Base-by-base conservation (phyloP, 2,113 vertebrate genomes). In the Psammodynastes pulverulentus region DNA sequence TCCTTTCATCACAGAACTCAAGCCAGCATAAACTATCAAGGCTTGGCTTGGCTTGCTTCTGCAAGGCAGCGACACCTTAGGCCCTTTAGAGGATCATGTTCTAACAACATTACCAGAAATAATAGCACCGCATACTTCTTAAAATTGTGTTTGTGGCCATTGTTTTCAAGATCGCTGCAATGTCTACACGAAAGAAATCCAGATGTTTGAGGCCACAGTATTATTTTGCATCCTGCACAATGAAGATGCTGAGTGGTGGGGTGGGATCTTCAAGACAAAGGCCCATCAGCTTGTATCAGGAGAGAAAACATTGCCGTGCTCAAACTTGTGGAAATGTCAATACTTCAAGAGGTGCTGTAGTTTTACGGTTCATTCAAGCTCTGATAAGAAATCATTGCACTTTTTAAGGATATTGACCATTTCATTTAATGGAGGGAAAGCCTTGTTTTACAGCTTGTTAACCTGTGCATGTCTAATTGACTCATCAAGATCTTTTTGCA, bases 321-420 rank as follows among this genome's bases (percentile, higher is more conserved):
- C 97, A 98, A 95, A 97, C 95, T 56, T 96, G 95, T 97, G 96
- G 97, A 98, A 98, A 98, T 98, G 97, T 98, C 98, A 98, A 97
- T 97, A 98, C 97, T 96, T 97, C 97, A 96, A 97, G 98, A 98
- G 97, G 96, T 67, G 13, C 62, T 67, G 29, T 97, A 97, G 95
- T 97, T 98, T 97, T 97, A 97, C 89, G 95, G 97, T 98, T 98
- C 96, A 98, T 97, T 97, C 96, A 97, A 97, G 96, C 96, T 95
- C 96, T 94, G 92, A 97, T 97, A 95, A 98, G 96, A 98, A 98
- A 98, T 97, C 97, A 97, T 97, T 97, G 97, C 92, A 96, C 94
- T 96, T 97, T 98, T 97, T 95, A 97, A 97, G 95, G 95, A 96
- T 97, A 96, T 97, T 96, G 96, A 97, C 97, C 95, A 96, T 95